Percentiles rank a stretch among this genome's conserved stretches.
Conservation (phyloP, 2,888 invertebrate species). For the Plutella xylostella region DNA sequence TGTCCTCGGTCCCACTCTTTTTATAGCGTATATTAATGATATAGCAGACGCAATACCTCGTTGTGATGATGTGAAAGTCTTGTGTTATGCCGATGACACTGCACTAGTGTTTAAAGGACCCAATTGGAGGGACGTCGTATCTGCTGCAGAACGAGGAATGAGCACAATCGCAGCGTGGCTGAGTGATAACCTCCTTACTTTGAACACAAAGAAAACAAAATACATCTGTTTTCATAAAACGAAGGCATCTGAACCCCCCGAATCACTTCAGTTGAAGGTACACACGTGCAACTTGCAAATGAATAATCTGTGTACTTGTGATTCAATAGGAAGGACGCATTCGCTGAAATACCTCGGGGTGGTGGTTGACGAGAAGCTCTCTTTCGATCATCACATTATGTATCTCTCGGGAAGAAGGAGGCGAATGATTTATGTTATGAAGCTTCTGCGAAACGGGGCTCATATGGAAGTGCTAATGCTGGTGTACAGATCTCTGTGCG, state of each 20-base stretch:
- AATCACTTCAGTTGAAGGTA: neutral
- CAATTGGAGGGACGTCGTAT: no score
- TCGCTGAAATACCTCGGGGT: slow-evolving; percentile 5
- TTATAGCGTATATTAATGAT: slow-evolving; percentile 13
- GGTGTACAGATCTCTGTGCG: neutral
- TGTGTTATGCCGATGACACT: no score
- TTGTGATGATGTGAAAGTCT: neutral
- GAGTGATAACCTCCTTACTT: no score
- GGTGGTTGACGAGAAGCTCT: neutral
- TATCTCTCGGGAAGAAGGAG: neutral
- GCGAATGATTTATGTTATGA: neutral
- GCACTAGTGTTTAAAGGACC: no score
- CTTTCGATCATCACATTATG: neutral
- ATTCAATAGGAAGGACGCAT: neutral
- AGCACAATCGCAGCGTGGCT: no score
- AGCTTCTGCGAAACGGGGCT: neutral
- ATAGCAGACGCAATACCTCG: neutral
- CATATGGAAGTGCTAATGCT: neutral
- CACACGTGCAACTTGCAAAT: no score
- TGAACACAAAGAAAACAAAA: slow-evolving; percentile 6
- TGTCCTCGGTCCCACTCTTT: slow-evolving; percentile 14
- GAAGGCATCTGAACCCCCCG: neutral
- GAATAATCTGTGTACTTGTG: no score
- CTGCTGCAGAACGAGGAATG: no score
- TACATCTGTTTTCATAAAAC: slow-evolving; percentile 3